Evolutionary conservation across 2,888 invertebrate species (phyloP).

Genomic region (Cataglyphis cursor): DNA sequence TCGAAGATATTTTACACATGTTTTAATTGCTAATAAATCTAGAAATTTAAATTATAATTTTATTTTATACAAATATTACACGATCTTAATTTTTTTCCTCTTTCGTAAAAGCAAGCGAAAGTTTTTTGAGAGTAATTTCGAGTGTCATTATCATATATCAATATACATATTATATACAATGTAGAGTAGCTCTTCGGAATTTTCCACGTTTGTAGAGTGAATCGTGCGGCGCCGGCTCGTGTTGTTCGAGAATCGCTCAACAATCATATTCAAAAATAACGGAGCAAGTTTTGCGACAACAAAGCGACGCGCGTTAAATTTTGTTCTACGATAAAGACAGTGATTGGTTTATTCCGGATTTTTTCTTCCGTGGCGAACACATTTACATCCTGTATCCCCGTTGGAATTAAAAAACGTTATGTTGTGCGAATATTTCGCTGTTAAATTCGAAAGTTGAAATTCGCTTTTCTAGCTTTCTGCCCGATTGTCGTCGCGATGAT

Average conservation of each 20-base stretch:
- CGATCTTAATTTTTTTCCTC: neutral
- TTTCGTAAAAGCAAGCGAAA: neutral
- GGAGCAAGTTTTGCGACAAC: neutral
- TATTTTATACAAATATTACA: neutral
- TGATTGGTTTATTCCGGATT: neutral
- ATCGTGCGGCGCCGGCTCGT: conserved; percentile 10
- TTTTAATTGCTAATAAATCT: neutral
- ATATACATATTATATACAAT: neutral
- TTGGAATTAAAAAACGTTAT: conserved; percentile 17
- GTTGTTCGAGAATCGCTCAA: conserved; percentile 51
- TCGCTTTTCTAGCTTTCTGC: neutral
- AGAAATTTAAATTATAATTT: neutral
- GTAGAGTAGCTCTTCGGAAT: neutral
- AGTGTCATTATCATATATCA: neutral
- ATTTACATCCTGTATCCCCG: neutral
- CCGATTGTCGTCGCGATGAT: neutral
- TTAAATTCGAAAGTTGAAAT: neutral
- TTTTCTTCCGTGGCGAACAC: neutral
- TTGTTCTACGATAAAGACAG: neutral
- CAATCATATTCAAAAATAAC: conserved; percentile 26
- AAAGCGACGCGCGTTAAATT: neutral
- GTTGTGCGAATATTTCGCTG: neutral
- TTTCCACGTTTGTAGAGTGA: neutral
- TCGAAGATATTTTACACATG: neutral
- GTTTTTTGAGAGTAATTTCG: neutral